Conservation (phyloP, 2,888 invertebrate genomes). For the Oscheius myriophilus region DNA sequence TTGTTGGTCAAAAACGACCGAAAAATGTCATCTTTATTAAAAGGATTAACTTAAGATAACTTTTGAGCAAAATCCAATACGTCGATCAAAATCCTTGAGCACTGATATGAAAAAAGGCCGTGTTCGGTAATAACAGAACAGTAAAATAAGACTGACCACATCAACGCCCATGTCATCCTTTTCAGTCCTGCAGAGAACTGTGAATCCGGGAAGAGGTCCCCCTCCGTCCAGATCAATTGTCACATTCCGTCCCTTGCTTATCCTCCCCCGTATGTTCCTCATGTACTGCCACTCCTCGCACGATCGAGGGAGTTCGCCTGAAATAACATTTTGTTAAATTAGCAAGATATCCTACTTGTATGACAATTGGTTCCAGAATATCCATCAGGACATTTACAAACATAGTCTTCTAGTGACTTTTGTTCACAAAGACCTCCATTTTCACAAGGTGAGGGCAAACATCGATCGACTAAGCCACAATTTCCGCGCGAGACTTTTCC, state of each 20-base stretch:
- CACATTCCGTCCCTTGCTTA: constrained; percentile 47
- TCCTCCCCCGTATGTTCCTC: constrained; percentile 33
- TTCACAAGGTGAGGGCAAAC: constrained; percentile 62
- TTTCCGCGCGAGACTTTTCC: constrained; percentile 53
- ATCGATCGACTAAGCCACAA: constrained; percentile 56
- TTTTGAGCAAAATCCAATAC: too few relatives aligned
- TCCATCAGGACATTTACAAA: constrained; percentile 55
- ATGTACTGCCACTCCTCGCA: constrained; percentile 65
- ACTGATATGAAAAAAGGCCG: too few relatives aligned
- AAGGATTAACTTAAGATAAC: too few relatives aligned
- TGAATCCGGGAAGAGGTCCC: constrained; percentile 57
- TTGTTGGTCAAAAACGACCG: too few relatives aligned
- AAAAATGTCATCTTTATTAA: too few relatives aligned
- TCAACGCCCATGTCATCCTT: constrained; percentile 46
- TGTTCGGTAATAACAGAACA: too few relatives aligned
- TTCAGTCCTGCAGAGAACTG: constrained; percentile 58
- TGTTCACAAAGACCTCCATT: constrained; percentile 63
- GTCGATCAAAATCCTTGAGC: too few relatives aligned
- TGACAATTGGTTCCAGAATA: constrained; percentile 67
- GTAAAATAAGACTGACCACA: constrained; percentile 26
- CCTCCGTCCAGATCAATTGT: constrained; percentile 69
- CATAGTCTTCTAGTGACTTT: constrained; percentile 51
- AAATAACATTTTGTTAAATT: background rate
- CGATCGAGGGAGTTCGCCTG: constrained; percentile 61
- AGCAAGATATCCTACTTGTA: constrained; percentile 48